These are phyloP conservation scores for Drosophila mojavensis DNA, from an alignment of 1,140 invertebrate species.

Conservation along the genomic window DNA sequence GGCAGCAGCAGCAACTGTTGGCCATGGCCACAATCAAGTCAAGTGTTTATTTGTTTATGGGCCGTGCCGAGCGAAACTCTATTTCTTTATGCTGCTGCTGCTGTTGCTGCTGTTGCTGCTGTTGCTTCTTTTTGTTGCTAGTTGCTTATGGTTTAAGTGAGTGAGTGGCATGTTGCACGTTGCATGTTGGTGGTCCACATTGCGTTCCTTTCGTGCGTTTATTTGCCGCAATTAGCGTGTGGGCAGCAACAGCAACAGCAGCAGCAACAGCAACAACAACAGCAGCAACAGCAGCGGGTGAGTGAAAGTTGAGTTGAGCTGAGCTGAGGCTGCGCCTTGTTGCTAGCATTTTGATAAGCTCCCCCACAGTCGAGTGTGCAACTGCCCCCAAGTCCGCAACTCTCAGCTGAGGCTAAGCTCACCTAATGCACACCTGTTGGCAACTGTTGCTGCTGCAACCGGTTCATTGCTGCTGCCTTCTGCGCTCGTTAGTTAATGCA, in stretches of 20 bases:
- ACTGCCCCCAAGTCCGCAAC: background rate
- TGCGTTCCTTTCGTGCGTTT: conserved; percentile 54
- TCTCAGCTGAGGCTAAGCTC: background rate
- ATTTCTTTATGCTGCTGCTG: conserved; percentile 16
- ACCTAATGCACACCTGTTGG: conserved; percentile 59
- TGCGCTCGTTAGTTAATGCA: conserved; percentile 80
- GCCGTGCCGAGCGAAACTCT: conserved; percentile 35
- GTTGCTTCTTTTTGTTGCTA: conserved; percentile 21
- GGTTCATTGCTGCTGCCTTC: conserved; percentile 38
- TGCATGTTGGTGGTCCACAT: conserved; percentile 64
- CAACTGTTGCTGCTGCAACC: conserved; percentile 47
- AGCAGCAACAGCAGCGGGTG: conserved; percentile 8
- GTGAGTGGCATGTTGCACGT: conserved; percentile 52
- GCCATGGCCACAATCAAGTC: conserved; percentile 68
- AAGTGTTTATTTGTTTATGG: conserved; percentile 80
- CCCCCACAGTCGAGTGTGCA: conserved; percentile 33
- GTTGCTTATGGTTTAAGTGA: conserved; percentile 25
- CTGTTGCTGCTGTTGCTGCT: conserved; percentile 9
- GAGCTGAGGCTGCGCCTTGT: conserved; percentile 8
- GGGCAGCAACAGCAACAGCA: conserved; percentile 39
- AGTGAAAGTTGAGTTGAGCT: conserved; percentile 45
- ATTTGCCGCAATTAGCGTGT: conserved; percentile 62
- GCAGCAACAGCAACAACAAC: background rate
- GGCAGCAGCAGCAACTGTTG: conserved; percentile 9
- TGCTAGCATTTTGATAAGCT: conserved; percentile 54